Evolutionary conservation across 1,140 invertebrate species (phyloP), one percentile per base, ranked within the genome.

Genomic region (Drosophila nikananu): DNA sequence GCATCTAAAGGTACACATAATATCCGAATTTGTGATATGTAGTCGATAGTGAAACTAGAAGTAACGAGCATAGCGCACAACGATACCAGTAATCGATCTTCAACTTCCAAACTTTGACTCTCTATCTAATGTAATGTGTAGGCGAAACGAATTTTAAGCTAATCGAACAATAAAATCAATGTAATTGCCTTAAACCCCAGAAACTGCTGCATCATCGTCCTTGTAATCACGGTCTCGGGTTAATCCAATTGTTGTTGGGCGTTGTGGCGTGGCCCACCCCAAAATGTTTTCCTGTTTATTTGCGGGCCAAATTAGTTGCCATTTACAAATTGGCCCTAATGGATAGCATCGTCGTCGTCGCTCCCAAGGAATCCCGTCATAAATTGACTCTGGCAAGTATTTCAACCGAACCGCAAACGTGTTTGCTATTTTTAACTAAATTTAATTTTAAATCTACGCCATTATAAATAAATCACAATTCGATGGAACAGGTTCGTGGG

Each of bases 21-120:
- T 89, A 89, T 89, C 84, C 84, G 55, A 49, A 81, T 89, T 55
- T 89, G 84, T 90, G 86, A 89, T 89, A 90, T 83, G 44, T 86
- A 82, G 62, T 44, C 44, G 17, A 39, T 86, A 82, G 65, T 48
- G 10, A 63, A 67, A 82, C 42, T 77, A 81, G 64, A 57, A 62
- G 42, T 73, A 76, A 75, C 23, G 21, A 77, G 81, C 86, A 76
- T 73, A 89, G 84, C 84, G 84, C 86, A 90, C 84, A 89, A 83
- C 19, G 67, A 68, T 76, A 63, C 73, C 23, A 37, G 30, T 70
- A 66, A 84, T 76, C 65, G 52, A 79, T 84, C 72, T 81, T 78
- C 39, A 70, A 75, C 66, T 77, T 80, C 72, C 62, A 59, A 68
- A 41, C 60, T 60, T 49, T 60, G 51, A 81, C 52, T 58, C 27